Base-by-base conservation (phyloP, 2,888 invertebrate species). In the Bombyx huttoni region DNA sequence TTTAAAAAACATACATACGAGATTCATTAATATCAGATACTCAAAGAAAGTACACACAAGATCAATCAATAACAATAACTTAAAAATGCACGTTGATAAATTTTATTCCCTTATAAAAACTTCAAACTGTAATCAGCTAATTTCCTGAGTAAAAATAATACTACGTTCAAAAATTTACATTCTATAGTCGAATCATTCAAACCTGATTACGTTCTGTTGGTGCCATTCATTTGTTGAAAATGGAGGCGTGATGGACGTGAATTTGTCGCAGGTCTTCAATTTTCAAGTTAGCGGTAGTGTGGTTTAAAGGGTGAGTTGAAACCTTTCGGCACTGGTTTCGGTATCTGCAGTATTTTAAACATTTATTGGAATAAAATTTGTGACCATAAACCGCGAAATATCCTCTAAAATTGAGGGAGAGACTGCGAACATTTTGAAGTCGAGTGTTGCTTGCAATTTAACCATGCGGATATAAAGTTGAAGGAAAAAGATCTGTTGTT, bases 191-290 rank as follows among this genome's bases (percentile, higher is more conserved):
- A 40, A 40, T 40, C 9, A 40, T 40, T 40, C 40, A 40, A 40
- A 40, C 40, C 40, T 40, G 9, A 40, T 71, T 76, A 74, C 74
- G 65, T 70, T 59, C 68, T 73, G 68, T 60, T 58, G 58, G 53
- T 65, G 70, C 65, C 78, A 79, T 81, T 87, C 87, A 86, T 85
- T 86, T 87, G 84, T 87, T 81, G 82, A 81, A 87, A 83, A 87
- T 88, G 87, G 85, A 80, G 81, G 80, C 79, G 81, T 84, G 83
- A 87, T 81, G 79, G 80, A 72, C 68, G 75, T 72, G 73, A 75
- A 72, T 73, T 78, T 77, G 80, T 79, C 74, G 77, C 70, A 79
- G 77, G 75, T 72, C 70, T 71, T 63, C 60, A 70, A 75, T 81
- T 81, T 85, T 82, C 80, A 78, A 77, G 77, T 83, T 84, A 65